Evolutionary conservation across 2,113 vertebrate genomes (phyloP), one percentile per base, ranked within the genome.

Genomic region (Microtus oregoni): DNA sequence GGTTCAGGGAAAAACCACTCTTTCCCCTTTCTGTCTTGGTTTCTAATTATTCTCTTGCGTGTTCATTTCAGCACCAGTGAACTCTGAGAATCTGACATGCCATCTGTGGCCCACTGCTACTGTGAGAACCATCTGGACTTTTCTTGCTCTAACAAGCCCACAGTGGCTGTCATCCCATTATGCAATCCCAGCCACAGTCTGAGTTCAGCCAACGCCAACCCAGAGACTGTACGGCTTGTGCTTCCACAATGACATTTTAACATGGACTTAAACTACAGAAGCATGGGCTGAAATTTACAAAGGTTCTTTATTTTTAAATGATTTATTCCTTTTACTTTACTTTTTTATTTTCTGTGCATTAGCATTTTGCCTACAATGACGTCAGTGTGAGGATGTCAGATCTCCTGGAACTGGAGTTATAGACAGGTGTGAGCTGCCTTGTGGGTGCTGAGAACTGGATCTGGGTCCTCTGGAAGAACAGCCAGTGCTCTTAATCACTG

Each of bases 21-120:
- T 67, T 86, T 30, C 15, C 26, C 41, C 41, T 55, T 72, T 12
- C 63, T n/a, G 32, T 13, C n/a, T 1, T 14, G 3, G 17, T 67
- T 68, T 86, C 75, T n/a, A 20, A 50, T 72, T 44, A 81, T 70
- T 52, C 63, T 68, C 88, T 73, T 30, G 7, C 14, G 8, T 12
- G 30, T 68, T 13, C 73, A 17, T 12, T 38, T 63, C 35, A 5
- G 65, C 58, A 70, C 28, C 22, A 32, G 58, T 4, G 52, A 47
- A n/a, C 38, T 41, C 44, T 28, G 26, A 63, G n/a, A 52, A 52
- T 41, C 28, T 12, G 55, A 50, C 50, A 7, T 0, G 0, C n/a
- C 81, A 17, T 20, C 26, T 41, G 67, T 14, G 85, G 14, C 38
- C 19, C 61, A 44, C 38, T 75, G 90, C 26, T 63, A 41, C 22